Percentiles rank a stretch among this genome's conserved stretches.
phyloP scores from a whole-genome alignment of 2,113 vertebrate genomes.

The Clarias gariepinus region DNA sequence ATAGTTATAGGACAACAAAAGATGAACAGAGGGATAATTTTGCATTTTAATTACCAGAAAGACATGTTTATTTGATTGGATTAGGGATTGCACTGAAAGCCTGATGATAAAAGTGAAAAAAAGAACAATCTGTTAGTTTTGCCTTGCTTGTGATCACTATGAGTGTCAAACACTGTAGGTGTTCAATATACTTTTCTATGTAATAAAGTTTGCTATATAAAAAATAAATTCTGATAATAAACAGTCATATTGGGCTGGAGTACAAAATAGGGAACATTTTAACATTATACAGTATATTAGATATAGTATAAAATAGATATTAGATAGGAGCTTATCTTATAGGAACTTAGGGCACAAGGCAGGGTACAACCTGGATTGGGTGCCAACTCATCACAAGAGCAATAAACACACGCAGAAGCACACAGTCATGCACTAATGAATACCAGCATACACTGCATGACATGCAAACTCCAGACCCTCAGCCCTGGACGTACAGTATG shows the following conservation, averaged over 20 bases:
- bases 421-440: no score
- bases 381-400: no score
- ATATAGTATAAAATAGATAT: no score
- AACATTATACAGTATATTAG: neutral
- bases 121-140: neutral
- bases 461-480: no score
- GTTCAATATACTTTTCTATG: neutral
- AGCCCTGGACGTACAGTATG: no score
- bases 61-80: neutral
- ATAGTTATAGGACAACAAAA: neutral
- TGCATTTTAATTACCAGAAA: neutral
- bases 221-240: neutral
- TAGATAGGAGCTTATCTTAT: no score
- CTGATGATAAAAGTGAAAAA: neutral
- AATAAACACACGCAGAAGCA: no score
- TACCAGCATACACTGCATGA: no score
- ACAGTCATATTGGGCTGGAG: neutral
- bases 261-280: neutral
- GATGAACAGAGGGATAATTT: neutral
- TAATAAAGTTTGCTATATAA: no score
- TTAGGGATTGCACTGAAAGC: neutral
- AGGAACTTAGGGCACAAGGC: no score
- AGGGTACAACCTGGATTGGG: no score
- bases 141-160: neutral
- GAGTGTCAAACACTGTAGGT: neutral